Evolutionary conservation across 2,113 vertebrate genomes (phyloP).

Genomic region (Dryoscopus gambensis): DNA sequence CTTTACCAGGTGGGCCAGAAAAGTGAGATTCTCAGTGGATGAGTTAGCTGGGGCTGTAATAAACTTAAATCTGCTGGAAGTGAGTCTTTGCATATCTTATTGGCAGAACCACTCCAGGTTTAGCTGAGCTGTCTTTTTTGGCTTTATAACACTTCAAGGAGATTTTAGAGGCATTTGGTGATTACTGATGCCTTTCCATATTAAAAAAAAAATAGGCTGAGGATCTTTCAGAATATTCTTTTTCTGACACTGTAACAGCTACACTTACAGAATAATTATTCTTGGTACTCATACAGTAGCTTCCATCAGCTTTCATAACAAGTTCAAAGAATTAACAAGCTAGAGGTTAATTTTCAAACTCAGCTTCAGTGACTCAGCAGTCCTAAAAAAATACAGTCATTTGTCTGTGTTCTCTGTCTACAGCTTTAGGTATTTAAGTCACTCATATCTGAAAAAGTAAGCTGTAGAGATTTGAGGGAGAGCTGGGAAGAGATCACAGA

Average conservation of each 20-base stretch:
- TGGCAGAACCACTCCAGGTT: neutral
- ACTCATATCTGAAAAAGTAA: neutral
- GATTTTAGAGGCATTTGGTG: constrained; percentile 23
- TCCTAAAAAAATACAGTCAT: neutral
- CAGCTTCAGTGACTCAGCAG: neutral
- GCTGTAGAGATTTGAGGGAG: neutral
- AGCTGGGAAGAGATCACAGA: neutral
- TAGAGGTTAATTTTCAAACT: neutral
- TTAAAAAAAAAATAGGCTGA: neutral
- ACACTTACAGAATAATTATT: neutral
- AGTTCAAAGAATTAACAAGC: neutral
- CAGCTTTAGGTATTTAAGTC: neutral
- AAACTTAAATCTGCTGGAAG: constrained; percentile 13
- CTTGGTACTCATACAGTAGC: neutral
- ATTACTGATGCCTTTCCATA: neutral
- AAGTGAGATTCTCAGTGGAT: constrained; percentile 31
- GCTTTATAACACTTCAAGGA: constrained; percentile 23
- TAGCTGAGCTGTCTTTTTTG: constrained; percentile 12
- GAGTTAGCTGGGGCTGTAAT: neutral
- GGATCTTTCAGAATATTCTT: neutral
- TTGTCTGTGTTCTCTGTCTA: neutral
- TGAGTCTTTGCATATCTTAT: constrained; percentile 17
- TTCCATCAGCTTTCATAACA: neutral
- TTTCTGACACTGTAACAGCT: neutral
- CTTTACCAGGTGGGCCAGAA: constrained; percentile 40